phyloP scores from a whole-genome alignment of 2,797 vertebrate species.

The Gouania willdenowi region DNA sequence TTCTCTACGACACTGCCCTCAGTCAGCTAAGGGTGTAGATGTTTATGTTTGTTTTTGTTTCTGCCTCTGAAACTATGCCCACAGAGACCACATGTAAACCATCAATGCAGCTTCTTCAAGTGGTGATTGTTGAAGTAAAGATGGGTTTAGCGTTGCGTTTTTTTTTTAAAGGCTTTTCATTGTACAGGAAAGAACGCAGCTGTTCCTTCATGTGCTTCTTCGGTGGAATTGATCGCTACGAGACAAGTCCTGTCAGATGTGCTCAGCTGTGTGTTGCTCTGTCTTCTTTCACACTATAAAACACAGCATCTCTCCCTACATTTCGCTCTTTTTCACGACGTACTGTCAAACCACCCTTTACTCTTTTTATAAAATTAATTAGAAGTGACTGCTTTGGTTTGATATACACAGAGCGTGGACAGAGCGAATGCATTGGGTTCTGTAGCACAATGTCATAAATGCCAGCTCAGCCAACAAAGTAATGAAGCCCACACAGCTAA shows the following conservation, averaged over 20 bases:
- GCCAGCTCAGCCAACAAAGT: constrained; percentile 11
- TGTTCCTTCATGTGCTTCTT: constrained; percentile 20
- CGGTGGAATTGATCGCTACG: constrained; percentile 22
- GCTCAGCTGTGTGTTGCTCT: constrained; percentile 31
- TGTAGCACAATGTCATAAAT: constrained; percentile 22
- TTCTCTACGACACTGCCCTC: no score
- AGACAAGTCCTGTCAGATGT: constrained; percentile 45
- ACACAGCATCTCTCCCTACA: no score
- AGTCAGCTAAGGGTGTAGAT: no score
- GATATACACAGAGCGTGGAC: constrained; percentile 49
- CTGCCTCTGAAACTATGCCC: background rate
- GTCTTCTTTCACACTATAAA: constrained; percentile 11
- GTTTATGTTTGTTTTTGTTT: no score
- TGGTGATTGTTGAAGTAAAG: background rate
- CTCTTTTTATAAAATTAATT: constrained; percentile 42
- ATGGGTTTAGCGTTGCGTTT: no score
- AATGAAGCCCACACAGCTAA: constrained; percentile 37
- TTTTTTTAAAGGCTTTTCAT: no score
- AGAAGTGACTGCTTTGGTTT: constrained; percentile 53
- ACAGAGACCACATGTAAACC: background rate
- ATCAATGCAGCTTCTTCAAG: background rate
- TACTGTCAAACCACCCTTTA: constrained; percentile 27
- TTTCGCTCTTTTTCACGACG: no score
- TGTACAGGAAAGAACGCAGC: constrained; percentile 9
- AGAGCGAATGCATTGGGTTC: constrained; percentile 26